Conservation (phyloP, 2,113 vertebrate species). For the Rallus limicola region DNA sequence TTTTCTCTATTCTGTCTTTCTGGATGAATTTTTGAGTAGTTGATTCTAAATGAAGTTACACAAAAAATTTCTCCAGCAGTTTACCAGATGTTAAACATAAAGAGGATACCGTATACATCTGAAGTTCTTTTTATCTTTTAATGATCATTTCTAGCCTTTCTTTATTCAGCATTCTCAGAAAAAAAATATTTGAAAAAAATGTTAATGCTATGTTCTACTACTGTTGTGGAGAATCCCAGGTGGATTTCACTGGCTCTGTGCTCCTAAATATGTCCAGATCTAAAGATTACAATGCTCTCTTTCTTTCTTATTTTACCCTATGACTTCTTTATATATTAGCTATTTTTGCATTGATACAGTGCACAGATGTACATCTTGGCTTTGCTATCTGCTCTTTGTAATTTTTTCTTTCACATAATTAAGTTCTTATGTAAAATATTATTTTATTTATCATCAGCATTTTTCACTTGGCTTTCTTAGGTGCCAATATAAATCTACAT, state of each 20-base stretch:
- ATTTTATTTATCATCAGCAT: slow-evolving; percentile 15
- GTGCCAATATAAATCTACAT: background rate
- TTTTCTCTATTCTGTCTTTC: background rate
- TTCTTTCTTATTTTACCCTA: background rate
- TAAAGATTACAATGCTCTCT: background rate
- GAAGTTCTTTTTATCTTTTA: background rate
- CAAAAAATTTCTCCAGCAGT: background rate
- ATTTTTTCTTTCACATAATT: background rate
- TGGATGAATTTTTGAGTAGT: background rate
- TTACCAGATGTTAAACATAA: background rate
- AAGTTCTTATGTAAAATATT: background rate
- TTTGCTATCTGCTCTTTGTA: background rate
- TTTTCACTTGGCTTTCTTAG: background rate
- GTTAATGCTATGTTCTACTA: background rate
- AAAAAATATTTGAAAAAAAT: background rate
- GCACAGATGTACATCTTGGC: background rate
- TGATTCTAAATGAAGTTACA: background rate
- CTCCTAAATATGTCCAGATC: background rate
- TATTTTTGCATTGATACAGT: background rate
- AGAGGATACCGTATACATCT: background rate
- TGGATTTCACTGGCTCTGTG: background rate
- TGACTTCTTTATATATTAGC: background rate
- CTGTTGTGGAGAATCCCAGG: background rate
- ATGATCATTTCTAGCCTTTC: background rate
- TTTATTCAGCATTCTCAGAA: background rate